Percentiles rank a stretch among this genome's conserved stretches.
Conservation (phyloP, 2,113 vertebrate genomes). For the Pipra filicauda region DNA sequence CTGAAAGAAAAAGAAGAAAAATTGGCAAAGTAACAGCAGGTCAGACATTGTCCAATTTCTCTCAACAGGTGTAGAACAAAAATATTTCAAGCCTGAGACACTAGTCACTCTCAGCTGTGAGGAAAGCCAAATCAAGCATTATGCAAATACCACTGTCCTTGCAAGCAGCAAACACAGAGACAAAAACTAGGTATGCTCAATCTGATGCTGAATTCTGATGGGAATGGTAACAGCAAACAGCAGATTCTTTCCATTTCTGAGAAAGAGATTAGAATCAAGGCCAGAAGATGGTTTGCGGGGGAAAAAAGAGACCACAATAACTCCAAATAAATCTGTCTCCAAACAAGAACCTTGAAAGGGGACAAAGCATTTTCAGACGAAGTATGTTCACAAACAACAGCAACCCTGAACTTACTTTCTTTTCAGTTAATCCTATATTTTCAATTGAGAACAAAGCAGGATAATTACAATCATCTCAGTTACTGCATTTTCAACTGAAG, state of each 20-base stretch:
- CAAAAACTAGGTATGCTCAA: background rate
- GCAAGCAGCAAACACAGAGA: background rate
- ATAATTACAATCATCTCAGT: background rate
- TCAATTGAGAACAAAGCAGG: background rate
- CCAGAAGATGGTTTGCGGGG: background rate
- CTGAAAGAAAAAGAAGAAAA: slow-evolving; percentile 58
- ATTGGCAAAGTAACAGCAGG: background rate
- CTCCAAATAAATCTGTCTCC: background rate
- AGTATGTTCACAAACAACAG: background rate
- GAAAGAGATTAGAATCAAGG: background rate
- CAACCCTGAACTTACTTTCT: background rate
- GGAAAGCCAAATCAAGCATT: background rate
- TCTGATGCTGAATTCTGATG: background rate
- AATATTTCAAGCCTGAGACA: background rate
- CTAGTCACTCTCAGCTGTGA: background rate
- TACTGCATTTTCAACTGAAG: background rate
- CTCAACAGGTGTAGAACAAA: background rate
- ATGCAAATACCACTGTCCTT: background rate
- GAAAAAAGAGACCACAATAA: background rate
- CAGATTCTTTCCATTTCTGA: background rate
- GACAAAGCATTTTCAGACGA: background rate
- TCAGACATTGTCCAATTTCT: background rate
- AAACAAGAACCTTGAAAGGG: background rate
- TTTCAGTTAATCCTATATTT: background rate
- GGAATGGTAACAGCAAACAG: background rate